Percentiles rank a stretch among this genome's conserved stretches.
These are phyloP conservation scores for Plestiodon gilberti DNA, from an alignment of 2,113 vertebrate species.

Conservation along the genomic window DNA sequence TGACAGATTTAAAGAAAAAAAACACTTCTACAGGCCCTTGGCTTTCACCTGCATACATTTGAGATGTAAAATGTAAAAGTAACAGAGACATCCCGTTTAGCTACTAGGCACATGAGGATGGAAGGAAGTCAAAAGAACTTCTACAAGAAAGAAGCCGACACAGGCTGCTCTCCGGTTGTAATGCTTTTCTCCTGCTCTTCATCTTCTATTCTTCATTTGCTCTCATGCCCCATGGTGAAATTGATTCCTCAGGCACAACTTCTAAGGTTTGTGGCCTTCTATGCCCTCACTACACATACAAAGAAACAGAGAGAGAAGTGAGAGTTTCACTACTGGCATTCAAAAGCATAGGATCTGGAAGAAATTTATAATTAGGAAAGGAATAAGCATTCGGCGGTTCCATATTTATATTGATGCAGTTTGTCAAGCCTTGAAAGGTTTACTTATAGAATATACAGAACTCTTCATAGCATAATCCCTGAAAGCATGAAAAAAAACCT, in stretches of 20 bases:
- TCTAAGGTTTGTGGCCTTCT: not conserved
- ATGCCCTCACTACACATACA: fast-evolving
- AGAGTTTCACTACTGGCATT: not conserved
- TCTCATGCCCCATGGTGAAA: not conserved
- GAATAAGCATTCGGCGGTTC: not conserved
- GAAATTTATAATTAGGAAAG: slow-evolving; percentile 1
- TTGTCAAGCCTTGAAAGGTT: not conserved
- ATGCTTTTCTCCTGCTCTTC: slow-evolving; percentile 1
- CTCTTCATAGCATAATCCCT: slow-evolving; percentile 8
- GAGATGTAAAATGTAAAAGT: not conserved
- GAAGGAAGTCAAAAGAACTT: not conserved
- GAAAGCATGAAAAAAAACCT: slow-evolving; percentile 32
- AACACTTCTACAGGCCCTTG: not conserved
- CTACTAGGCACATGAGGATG: not conserved
- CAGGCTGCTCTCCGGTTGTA: not conserved
- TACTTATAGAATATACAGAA: slow-evolving; percentile 14
- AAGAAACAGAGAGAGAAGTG: not conserved
- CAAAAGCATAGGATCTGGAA: not conserved
- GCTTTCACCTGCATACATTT: not conserved
- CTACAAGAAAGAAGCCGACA: not conserved
- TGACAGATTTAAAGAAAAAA: not conserved
- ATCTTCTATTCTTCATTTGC: slow-evolving; percentile 29
- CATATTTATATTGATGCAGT: slow-evolving; percentile 5
- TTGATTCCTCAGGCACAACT: not conserved
- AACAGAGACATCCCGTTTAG: not conserved